phyloP scores from a whole-genome alignment of 2,888 invertebrate genomes.

The Rhingia campestris region DNA sequence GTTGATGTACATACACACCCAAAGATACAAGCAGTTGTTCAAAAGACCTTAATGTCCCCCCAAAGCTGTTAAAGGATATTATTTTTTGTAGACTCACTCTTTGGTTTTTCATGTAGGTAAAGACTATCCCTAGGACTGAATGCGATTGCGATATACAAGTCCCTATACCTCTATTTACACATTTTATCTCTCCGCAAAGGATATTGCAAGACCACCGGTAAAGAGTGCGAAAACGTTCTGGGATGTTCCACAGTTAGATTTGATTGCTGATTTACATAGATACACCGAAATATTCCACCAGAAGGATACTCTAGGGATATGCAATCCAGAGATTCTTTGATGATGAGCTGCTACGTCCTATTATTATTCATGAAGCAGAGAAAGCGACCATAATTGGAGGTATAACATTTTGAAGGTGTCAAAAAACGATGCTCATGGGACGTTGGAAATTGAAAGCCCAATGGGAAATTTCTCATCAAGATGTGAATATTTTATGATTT shows the following conservation, averaged over 20 bases:
- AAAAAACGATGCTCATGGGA: slow-evolving; percentile 5
- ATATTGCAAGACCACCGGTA: background rate
- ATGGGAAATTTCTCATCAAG: background rate
- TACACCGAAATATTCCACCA: slow-evolving; percentile 7
- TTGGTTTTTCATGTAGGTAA: too few relatives aligned
- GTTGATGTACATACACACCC: too few relatives aligned
- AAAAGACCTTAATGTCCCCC: too few relatives aligned
- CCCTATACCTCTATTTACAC: too few relatives aligned
- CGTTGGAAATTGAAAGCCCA: background rate
- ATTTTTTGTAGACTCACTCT: too few relatives aligned
- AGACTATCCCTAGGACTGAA: too few relatives aligned
- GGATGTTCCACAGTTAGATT: slow-evolving; percentile 9
- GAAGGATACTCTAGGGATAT: slow-evolving; percentile 2
- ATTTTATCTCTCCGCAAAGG: too few relatives aligned
- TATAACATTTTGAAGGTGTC: slow-evolving; percentile 33
- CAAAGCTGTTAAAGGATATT: too few relatives aligned
- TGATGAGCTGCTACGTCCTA: slow-evolving; percentile 8
- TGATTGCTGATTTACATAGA: slow-evolving; percentile 30
- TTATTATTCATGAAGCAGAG: slow-evolving; percentile 22
- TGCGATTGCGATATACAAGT: too few relatives aligned
- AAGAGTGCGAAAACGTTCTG: background rate
- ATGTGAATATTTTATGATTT: background rate
- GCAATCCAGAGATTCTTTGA: slow-evolving; percentile 10
- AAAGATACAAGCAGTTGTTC: too few relatives aligned
- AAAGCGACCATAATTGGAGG: slow-evolving; percentile 15